Evolutionary conservation across 1,140 invertebrate species (phyloP).

Genomic region (Saccostrea echinata): DNA sequence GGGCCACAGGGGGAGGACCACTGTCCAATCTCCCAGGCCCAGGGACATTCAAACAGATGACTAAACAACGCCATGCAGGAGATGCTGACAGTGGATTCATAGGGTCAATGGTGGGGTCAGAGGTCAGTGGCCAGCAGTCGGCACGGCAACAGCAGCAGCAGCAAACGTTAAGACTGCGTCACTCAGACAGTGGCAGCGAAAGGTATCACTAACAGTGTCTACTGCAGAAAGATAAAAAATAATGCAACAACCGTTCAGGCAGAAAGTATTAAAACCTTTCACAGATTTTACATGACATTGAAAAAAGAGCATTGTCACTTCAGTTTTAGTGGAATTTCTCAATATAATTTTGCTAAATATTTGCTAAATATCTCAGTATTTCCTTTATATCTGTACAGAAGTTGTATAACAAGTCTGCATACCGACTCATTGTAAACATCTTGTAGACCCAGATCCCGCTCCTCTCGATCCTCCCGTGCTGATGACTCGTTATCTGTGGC

Average conservation of each 20-base stretch:
- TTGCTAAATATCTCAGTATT: too few relatives aligned
- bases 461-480: constrained; percentile 30
- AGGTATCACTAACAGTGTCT: neutral
- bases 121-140: constrained; percentile 62
- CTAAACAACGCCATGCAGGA: constrained; percentile 66
- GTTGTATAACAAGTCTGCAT: too few relatives aligned
- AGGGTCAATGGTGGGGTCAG: constrained; percentile 74
- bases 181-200: constrained; percentile 18
- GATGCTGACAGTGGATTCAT: constrained; percentile 76
- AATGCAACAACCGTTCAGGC: too few relatives aligned
- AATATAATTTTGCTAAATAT: too few relatives aligned
- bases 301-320: too few relatives aligned
- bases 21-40: constrained; percentile 69
- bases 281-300: too few relatives aligned
- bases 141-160: constrained; percentile 62
- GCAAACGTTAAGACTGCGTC: constrained; percentile 59
- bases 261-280: too few relatives aligned
- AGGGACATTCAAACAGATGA: constrained; percentile 75
- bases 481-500: constrained; percentile 46
- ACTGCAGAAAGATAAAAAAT: too few relatives aligned
- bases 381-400: too few relatives aligned
- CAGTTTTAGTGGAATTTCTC: too few relatives aligned
- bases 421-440: neutral
- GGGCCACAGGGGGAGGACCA: constrained; percentile 53
- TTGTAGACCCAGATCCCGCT: constrained; percentile 57